Conservation (phyloP, 2,888 invertebrate genomes). For the Julus scandinavius region DNA sequence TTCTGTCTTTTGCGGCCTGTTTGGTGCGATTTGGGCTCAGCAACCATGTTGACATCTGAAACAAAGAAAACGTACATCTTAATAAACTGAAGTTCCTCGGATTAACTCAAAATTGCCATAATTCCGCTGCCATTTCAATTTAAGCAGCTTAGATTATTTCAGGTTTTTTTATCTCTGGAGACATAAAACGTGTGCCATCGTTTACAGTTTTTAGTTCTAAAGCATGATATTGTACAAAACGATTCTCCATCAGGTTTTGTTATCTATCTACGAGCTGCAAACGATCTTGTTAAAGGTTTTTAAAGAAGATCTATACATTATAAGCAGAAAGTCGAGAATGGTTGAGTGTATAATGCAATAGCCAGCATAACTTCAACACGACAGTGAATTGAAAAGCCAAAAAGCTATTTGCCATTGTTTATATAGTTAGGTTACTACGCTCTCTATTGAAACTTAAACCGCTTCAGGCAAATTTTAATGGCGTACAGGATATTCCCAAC, state of each 20-base stretch:
- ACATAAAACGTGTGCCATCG: not conserved
- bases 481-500: not conserved
- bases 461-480: conserved; percentile 14
- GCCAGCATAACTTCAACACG: not conserved
- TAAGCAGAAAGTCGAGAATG: not conserved
- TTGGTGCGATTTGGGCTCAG: conserved; percentile 79
- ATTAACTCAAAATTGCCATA: not conserved
- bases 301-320: not conserved
- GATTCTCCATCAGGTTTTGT: not conserved
- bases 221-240: not conserved
- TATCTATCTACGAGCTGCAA: not conserved
- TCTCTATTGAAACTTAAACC: conserved; percentile 17
- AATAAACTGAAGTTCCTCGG: not conserved
- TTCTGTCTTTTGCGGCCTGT: conserved; percentile 76
- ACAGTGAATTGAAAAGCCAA: not conserved
- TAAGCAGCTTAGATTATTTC: not conserved
- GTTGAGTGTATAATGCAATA: not conserved
- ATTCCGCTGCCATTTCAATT: not conserved
- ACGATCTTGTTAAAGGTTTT: conserved; percentile 19
- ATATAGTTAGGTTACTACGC: not conserved
- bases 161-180: not conserved
- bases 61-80: conserved; percentile 60
- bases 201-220: conserved; percentile 4
- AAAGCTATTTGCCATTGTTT: conserved; percentile 17
- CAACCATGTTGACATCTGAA: conserved; percentile 81